phyloP scores from a whole-genome alignment of 2,888 invertebrate species.

The Dione vanillae region DNA sequence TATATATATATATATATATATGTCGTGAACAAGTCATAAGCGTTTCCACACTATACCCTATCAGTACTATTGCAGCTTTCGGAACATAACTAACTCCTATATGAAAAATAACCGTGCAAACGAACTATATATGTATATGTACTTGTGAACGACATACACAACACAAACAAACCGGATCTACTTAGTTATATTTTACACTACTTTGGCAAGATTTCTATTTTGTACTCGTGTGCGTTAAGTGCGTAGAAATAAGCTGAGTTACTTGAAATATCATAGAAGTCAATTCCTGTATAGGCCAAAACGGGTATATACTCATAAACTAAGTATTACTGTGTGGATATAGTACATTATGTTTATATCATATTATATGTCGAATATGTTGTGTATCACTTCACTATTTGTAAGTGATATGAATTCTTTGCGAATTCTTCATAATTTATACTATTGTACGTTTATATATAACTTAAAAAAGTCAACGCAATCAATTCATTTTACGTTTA shows the following conservation, averaged over 20 bases:
- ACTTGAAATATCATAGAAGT: constrained; percentile 29
- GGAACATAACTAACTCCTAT: not conserved
- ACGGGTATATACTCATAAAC: constrained; percentile 8
- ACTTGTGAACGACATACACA: constrained; percentile 9
- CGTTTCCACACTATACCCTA: not conserved
- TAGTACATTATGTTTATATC: constrained; percentile 9
- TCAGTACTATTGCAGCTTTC: not conserved
- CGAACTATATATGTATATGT: no score
- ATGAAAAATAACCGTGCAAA: not conserved
- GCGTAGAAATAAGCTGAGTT: constrained; percentile 44
- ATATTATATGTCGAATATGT: not conserved
- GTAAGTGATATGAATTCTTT: no score
- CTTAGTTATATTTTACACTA: constrained; percentile 50
- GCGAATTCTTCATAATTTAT: no score
- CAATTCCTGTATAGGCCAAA: constrained; percentile 43
- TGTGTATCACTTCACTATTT: not conserved
- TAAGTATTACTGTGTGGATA: constrained; percentile 17
- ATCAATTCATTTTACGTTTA: not conserved
- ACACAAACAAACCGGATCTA: constrained; percentile 27
- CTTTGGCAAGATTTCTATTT: constrained; percentile 68
- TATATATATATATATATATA: not conserved
- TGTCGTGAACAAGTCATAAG: not conserved
- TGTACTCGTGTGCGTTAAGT: constrained; percentile 63
- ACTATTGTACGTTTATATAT: not conserved
- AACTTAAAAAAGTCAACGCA: not conserved